phyloP scores from a whole-genome alignment of 2,888 invertebrate species.

The Sabatieria punctata region DNA sequence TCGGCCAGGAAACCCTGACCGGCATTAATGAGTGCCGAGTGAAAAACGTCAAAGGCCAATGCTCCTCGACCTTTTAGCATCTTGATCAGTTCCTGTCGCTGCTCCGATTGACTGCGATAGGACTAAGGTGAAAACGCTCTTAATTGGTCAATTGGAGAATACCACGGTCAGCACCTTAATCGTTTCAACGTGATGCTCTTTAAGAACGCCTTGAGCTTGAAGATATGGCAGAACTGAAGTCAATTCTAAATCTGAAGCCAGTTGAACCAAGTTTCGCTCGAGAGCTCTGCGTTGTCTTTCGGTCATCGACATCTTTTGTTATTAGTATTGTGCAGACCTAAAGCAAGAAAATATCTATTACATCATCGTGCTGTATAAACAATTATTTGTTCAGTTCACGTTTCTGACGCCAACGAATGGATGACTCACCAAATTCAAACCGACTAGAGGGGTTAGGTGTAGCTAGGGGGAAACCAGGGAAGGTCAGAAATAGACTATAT shows the following conservation, averaged over 20 bases:
- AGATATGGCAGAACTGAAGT: not conserved
- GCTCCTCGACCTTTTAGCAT: constrained; percentile 11
- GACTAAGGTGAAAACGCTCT: not conserved
- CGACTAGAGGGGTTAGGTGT: too few species aligned
- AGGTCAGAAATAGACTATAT: too few species aligned
- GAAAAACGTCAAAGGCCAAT: constrained; percentile 14
- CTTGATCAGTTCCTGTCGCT: not conserved
- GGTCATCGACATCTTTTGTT: too few species aligned
- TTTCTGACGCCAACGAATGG: too few species aligned
- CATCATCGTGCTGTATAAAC: not conserved
- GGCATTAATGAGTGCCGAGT: constrained; percentile 11
- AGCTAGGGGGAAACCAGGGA: too few species aligned
- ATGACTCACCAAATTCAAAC: too few species aligned
- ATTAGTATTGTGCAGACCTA: constrained; percentile 14
- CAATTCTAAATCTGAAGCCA: not conserved
- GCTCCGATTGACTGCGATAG: not conserved
- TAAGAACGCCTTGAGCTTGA: not conserved
- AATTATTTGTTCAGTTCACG: constrained; percentile 6
- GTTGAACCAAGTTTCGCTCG: not conserved
- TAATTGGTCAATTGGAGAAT: not conserved
- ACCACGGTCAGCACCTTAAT: not conserved
- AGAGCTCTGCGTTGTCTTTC: too few species aligned
- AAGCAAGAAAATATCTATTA: not conserved
- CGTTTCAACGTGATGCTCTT: not conserved
- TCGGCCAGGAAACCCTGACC: constrained; percentile 13